These are phyloP conservation scores for Stramonita haemastoma DNA, from an alignment of 2,888 invertebrate genomes.

Conservation along the genomic window DNA sequence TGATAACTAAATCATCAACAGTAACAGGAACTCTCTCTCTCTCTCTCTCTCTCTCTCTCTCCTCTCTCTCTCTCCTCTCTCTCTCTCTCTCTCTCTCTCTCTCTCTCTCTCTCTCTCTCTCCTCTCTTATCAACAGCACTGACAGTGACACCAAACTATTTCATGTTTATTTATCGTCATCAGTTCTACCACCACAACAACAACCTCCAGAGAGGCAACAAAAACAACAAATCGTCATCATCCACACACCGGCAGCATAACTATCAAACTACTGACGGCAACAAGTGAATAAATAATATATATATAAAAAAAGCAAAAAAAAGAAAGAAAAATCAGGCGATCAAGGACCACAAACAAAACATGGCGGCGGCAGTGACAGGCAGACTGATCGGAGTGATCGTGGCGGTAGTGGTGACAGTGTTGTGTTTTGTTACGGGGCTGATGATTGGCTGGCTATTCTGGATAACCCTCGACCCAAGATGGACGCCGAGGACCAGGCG, in stretches of 20 bases:
- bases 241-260: not conserved
- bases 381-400: conserved; percentile 47
- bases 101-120: too few relatives aligned
- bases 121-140: too few relatives aligned
- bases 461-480: not conserved
- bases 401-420: conserved; percentile 31
- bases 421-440: conserved; percentile 36
- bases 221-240: too few relatives aligned
- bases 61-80: too few relatives aligned
- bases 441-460: conserved; percentile 37
- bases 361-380: conserved; percentile 39
- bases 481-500: not conserved
- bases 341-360: not conserved
- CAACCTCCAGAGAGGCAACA: not conserved
- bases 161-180: too few relatives aligned
- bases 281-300: too few relatives aligned
- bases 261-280: not conserved
- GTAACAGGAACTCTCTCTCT: too few relatives aligned
- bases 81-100: too few relatives aligned
- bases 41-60: too few relatives aligned
- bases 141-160: too few relatives aligned
- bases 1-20: too few relatives aligned
- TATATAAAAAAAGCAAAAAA: not conserved
- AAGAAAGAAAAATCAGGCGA: not conserved
- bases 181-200: not conserved